Evolutionary conservation across 2,797 vertebrate species (phyloP).

Genomic region (Lagodon rhomboides): DNA sequence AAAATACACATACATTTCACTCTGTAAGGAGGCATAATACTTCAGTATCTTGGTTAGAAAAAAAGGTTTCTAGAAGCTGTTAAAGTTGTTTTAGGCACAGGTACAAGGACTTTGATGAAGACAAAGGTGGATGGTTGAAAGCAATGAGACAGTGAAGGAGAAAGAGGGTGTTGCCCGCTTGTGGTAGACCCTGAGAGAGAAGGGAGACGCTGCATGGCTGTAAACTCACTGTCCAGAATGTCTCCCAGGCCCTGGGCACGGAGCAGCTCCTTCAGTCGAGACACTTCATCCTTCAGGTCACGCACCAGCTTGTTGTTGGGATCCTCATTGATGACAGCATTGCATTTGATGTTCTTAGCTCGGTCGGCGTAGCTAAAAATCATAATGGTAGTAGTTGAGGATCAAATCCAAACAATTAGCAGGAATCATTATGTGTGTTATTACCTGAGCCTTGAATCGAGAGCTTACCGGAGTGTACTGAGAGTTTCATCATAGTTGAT

Average conservation of each 20-base stretch:
- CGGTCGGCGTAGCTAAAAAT: slow-evolving; percentile 94
- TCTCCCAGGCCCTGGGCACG: slow-evolving; percentile 97
- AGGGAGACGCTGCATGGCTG: slow-evolving; percentile 38
- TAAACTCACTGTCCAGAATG: slow-evolving; percentile 97
- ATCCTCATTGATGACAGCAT: slow-evolving; percentile 98
- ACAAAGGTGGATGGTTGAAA: slow-evolving; percentile 44
- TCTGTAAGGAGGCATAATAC: slow-evolving; percentile 25
- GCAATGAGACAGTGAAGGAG: slow-evolving; percentile 43
- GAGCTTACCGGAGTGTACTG: slow-evolving; percentile 94
- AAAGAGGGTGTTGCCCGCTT: slow-evolving; percentile 46
- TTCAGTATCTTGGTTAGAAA: slow-evolving; percentile 1
- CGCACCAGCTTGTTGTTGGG: slow-evolving; percentile 98
- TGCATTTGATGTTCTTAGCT: slow-evolving; percentile 99
- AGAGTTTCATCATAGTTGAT: slow-evolving; percentile 99
- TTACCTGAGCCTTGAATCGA: background rate
- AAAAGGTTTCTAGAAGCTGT: background rate
- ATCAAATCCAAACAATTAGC: background rate
- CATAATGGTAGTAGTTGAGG: background rate
- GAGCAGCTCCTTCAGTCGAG: slow-evolving; percentile 95
- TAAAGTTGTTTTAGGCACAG: background rate
- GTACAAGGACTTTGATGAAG: slow-evolving; percentile 39
- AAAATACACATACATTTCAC: background rate
- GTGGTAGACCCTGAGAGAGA: slow-evolving; percentile 40
- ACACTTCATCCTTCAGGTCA: slow-evolving; percentile 97
- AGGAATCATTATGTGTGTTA: background rate